Conservation (phyloP, 2,113 vertebrate genomes). For the Carassius gibelio region DNA sequence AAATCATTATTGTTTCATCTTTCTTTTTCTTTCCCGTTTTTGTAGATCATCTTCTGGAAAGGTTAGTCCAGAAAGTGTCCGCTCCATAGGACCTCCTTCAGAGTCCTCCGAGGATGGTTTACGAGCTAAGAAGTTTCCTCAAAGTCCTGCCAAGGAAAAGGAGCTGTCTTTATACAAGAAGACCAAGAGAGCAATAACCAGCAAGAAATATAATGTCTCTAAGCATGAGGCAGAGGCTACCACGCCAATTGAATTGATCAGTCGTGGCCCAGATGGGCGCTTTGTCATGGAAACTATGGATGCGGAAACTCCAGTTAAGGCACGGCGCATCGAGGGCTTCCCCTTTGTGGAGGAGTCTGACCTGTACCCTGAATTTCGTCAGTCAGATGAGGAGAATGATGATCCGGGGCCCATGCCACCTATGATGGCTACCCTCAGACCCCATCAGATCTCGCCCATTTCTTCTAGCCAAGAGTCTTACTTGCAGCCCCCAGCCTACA, state of each 20-base stretch:
- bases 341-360: constrained; percentile 98
- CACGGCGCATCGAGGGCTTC: constrained; percentile 92
- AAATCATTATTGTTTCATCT: neutral
- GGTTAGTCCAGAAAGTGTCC: constrained; percentile 92
- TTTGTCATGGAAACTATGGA: constrained; percentile 90
- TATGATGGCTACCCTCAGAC: constrained; percentile 87
- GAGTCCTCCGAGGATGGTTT: constrained; percentile 92
- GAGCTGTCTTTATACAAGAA: constrained; percentile 96
- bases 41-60: constrained; percentile 93
- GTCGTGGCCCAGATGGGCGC: constrained; percentile 93
- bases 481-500: constrained; percentile 97
- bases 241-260: constrained; percentile 95
- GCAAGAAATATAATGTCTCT: constrained; percentile 92
- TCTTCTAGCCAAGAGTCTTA: constrained; percentile 98
- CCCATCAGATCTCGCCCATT: constrained; percentile 90
- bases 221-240: constrained; percentile 91
- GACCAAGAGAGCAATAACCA: constrained; percentile 97
- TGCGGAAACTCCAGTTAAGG: constrained; percentile 84
- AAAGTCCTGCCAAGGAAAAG: constrained; percentile 90
- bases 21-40: constrained; percentile 48
- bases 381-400: constrained; percentile 96
- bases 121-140: constrained; percentile 82
- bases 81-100: constrained; percentile 87
- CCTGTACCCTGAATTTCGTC: constrained; percentile 96
- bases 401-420: constrained; percentile 86